Percentiles rank a stretch among this genome's conserved stretches.
Evolutionary conservation across 2,888 invertebrate genomes (phyloP).

Genomic region (Drosophila diplacantha): DNA sequence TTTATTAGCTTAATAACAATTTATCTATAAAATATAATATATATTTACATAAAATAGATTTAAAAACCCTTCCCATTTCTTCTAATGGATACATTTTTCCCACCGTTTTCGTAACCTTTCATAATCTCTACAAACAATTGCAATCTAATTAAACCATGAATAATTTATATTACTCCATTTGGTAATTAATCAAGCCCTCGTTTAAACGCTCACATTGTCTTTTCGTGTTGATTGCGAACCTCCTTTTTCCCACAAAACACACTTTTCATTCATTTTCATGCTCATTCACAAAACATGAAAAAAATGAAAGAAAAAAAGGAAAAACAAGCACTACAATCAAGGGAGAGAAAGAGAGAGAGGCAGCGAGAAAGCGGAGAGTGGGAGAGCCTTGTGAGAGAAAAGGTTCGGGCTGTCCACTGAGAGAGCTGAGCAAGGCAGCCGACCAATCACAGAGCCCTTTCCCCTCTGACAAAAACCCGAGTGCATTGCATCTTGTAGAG

Average conservation of each 20-base stretch:
- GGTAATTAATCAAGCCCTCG: slow-evolving; percentile 30
- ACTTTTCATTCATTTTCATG: slow-evolving; percentile 54
- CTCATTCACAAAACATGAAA: slow-evolving; percentile 63
- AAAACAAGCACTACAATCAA: slow-evolving; percentile 13
- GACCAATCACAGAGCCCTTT: slow-evolving; percentile 52
- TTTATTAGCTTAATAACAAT: no score
- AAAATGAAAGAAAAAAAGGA: slow-evolving; percentile 16
- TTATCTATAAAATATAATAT: neutral
- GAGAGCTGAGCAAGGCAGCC: slow-evolving; percentile 27
- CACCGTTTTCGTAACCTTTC: neutral
- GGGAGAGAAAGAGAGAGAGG: slow-evolving; percentile 9
- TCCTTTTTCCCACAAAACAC: slow-evolving; percentile 32
- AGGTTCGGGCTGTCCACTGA: slow-evolving; percentile 9
- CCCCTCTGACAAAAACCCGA: slow-evolving; percentile 34
- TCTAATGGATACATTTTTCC: neutral
- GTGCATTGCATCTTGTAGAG: slow-evolving; percentile 18
- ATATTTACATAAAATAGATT: neutral
- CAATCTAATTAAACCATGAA: slow-evolving; percentile 11
- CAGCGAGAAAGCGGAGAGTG: slow-evolving; percentile 10
- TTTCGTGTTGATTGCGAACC: slow-evolving; percentile 24
- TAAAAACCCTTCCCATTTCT: accelerated
- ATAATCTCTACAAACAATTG: slow-evolving; percentile 1
- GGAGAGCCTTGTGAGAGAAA: neutral
- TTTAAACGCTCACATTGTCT: slow-evolving; percentile 19
- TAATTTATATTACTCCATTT: slow-evolving; percentile 8